These are phyloP conservation scores for Mesocentrotus franciscanus DNA, from an alignment of 53 echinoderm and acorn worm species.

Conservation along the genomic window DNA sequence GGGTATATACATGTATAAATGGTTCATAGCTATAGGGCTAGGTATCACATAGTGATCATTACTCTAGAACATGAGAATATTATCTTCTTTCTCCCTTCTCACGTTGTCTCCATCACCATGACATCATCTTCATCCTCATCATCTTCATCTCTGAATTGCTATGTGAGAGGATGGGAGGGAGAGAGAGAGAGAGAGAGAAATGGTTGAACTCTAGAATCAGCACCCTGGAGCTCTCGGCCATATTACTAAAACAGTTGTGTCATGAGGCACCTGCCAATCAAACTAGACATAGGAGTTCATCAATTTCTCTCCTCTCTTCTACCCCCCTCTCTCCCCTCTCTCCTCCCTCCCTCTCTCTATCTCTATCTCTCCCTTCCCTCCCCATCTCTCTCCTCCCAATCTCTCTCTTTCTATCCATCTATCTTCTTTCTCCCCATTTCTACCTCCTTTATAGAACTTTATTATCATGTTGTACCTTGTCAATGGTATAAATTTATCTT, in stretches of 20 bases:
- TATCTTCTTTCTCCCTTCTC: not conserved
- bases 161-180: not conserved
- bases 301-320: not conserved
- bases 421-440: too few species aligned
- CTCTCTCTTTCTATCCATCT: too few species aligned
- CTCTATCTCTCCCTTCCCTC: not conserved
- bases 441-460: too few species aligned
- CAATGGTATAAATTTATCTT: too few species aligned
- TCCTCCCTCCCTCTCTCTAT: not conserved
- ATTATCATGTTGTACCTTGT: too few species aligned
- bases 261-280: constrained; percentile 60
- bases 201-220: constrained; percentile 47
- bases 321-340: not conserved
- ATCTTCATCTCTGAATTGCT: not conserved
- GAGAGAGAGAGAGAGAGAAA: not conserved
- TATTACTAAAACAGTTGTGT: constrained; percentile 60
- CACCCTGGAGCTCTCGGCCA: constrained; percentile 41
- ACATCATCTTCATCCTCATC: constrained; percentile 23
- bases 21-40: not conserved
- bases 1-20: too few species aligned
- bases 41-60: not conserved
- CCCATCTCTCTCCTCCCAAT: not conserved
- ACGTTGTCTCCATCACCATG: not conserved
- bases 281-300: constrained; percentile 6
- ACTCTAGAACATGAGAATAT: not conserved